Evolutionary conservation across 2,113 vertebrate species (phyloP).

Genomic region (Sylvietta virens): DNA sequence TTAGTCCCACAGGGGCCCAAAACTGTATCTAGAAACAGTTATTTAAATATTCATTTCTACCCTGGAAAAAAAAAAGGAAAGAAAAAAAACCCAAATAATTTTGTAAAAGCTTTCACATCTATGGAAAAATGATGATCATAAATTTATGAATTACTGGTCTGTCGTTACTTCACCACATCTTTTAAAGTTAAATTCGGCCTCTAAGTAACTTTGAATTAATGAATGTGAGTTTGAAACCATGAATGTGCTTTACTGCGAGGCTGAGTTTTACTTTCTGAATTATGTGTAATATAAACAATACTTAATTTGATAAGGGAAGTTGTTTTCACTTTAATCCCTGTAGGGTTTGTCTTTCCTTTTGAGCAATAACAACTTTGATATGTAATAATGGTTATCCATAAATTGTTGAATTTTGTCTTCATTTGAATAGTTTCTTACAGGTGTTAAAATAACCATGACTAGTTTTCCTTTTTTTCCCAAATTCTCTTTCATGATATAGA

Average conservation of each 20-base stretch:
- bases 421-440: background rate
- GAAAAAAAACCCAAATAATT: background rate
- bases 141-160: background rate
- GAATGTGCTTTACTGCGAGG: background rate
- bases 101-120: background rate
- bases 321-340: background rate
- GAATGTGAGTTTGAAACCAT: background rate
- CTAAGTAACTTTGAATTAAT: background rate
- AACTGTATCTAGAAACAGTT: constrained; percentile 30
- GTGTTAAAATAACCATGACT: background rate
- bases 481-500: background rate
- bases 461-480: background rate
- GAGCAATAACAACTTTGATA: background rate
- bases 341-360: background rate
- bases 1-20: constrained; percentile 6
- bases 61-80: background rate
- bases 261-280: background rate
- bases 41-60: constrained; percentile 61
- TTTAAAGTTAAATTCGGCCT: background rate
- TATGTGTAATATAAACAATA: background rate
- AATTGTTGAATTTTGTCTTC: background rate
- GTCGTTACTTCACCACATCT: background rate
- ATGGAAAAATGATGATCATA: background rate
- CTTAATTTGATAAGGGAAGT: background rate
- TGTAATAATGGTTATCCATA: background rate